Evolutionary conservation across 92 coral and sea anemone species (phyloP).

Genomic region (Pocillopora meandrina): DNA sequence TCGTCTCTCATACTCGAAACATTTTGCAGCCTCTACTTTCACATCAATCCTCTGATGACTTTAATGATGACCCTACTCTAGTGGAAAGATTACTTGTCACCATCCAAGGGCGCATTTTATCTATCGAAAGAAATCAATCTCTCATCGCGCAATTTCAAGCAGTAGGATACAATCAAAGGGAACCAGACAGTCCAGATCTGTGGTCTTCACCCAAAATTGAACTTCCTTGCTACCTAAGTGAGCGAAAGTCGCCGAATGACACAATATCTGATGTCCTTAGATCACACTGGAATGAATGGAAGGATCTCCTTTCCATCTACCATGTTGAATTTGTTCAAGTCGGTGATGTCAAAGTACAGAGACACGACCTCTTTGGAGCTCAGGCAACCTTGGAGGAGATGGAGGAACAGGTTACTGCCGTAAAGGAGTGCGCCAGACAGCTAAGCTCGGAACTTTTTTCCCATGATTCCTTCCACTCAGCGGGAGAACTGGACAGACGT

Average conservation of each 20-base stretch:
- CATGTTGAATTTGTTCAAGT: too few species aligned
- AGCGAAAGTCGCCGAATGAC: too few species aligned
- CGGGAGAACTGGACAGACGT: neutral
- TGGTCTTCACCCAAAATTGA: slow-evolving; percentile 62
- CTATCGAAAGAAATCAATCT: slow-evolving; percentile 55
- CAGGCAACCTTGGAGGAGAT: too few species aligned
- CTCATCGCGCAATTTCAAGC: slow-evolving; percentile 59
- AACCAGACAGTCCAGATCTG: slow-evolving; percentile 28
- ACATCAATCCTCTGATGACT: neutral
- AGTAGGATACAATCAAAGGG: slow-evolving; percentile 57
- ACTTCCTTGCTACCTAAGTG: slow-evolving; percentile 39
- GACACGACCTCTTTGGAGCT: too few species aligned
- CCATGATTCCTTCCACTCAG: too few species aligned
- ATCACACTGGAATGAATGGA: too few species aligned
- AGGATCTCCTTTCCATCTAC: too few species aligned
- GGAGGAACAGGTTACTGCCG: slow-evolving; percentile 24
- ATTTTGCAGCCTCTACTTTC: slow-evolving; percentile 25
- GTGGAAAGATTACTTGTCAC: neutral
- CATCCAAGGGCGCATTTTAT: slow-evolving; percentile 33
- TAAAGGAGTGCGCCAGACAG: slow-evolving; percentile 28
- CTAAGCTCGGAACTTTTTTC: neutral
- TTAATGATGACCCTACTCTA: neutral
- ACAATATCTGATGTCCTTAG: too few species aligned
- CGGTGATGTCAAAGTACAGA: too few species aligned
- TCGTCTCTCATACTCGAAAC: neutral